Base-by-base conservation (phyloP, 1,140 invertebrate genomes). In the Saccostrea cuccullata region DNA sequence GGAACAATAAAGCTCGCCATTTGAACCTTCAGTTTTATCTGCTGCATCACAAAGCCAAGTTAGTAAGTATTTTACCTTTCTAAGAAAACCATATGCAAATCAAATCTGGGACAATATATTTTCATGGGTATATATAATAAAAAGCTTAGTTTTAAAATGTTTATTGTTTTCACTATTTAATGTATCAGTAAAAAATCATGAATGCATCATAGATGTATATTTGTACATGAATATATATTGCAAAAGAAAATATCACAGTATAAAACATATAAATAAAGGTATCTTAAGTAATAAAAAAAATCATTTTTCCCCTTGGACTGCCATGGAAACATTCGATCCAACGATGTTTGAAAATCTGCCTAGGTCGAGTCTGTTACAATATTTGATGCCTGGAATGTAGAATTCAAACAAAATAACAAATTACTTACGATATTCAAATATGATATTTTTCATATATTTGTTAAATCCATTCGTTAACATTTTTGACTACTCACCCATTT, bases 341-440 rank as follows among this genome's bases (percentile, higher is more conserved):
- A 67, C 17, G 15, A 23, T 20, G 82, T 58, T 2, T 82, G 77
- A 26, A 84, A 40, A 1, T 86, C 17, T 4, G 36, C 55, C 82
- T 89, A 77, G 13, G 70, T 77, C 30, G 26, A 15, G 30, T 77
- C 30, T 30, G 23, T 26, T 36, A 77, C 70, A 30, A 77, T 36
- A 77, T 77, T 77, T 36, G 70, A 77, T 36, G 70, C 70, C 70
- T 77, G 70, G 26, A 77, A 77, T 30, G 30, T 77, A 77, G 30
- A 77, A 77, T 30, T 77, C 13, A 73, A 6, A 30, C 15, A 77
- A 17, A 77, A 64, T n/a, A 17, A 64, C 5, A 15, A 60, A 60
- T 47, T 20, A 13, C 17, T 60, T 60, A 36, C 30, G 0, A 36
- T 36, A n/a, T 20, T 64, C 58, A 20, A 17, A n/a, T 64, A 64